Conservation (phyloP, 2,113 vertebrate species). For the Tychaedon coryphoeus region DNA sequence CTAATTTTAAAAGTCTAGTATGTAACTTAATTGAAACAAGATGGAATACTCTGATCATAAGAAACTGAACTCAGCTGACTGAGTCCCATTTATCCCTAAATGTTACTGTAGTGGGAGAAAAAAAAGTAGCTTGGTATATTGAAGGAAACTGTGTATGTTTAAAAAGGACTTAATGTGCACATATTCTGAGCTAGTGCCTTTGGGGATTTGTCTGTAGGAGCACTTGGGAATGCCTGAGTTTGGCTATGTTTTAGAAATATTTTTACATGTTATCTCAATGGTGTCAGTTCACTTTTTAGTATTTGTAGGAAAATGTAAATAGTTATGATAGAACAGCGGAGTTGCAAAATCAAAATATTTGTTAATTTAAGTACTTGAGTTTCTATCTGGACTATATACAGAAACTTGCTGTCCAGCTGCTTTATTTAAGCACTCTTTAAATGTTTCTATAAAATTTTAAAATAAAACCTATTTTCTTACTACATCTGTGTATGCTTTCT, state of each 20-base stretch:
- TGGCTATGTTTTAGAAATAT: background rate
- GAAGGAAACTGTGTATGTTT: background rate
- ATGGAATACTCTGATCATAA: background rate
- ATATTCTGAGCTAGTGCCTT: background rate
- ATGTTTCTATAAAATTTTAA: background rate
- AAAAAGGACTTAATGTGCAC: background rate
- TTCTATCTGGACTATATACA: background rate
- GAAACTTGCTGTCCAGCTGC: background rate
- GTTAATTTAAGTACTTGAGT: background rate
- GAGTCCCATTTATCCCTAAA: background rate
- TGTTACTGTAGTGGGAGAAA: background rate
- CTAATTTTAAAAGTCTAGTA: background rate
- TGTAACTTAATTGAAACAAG: background rate
- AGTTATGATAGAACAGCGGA: background rate
- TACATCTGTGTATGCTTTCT: background rate
- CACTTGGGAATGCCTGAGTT: background rate
- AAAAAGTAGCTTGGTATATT: background rate
- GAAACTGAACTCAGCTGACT: background rate
- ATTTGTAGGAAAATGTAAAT: background rate
- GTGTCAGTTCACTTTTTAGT: background rate
- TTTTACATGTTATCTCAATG: background rate
- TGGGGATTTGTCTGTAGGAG: background rate
- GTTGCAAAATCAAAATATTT: background rate
- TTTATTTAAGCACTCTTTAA: background rate
- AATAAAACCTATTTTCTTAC: slow-evolving; percentile 18